phyloP scores from a whole-genome alignment of 35 echinoderm and acorn worm genomes.

The Ptychodera flava region DNA sequence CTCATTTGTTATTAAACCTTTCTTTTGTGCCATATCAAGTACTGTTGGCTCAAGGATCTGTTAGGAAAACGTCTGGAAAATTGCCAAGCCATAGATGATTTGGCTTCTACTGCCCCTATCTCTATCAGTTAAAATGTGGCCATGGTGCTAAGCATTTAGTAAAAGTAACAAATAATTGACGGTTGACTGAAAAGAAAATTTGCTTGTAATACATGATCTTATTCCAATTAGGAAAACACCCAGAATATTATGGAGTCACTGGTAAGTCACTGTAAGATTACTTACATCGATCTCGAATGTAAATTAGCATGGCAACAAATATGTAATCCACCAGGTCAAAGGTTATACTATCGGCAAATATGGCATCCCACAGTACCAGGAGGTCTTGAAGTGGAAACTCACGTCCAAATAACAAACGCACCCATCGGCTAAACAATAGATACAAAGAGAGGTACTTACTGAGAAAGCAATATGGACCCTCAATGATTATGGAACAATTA shows the following conservation, averaged over 20 bases:
- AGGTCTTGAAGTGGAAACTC: constrained; percentile 93
- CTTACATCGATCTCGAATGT: constrained; percentile 95
- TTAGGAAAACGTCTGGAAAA: no score
- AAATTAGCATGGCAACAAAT: constrained; percentile 81
- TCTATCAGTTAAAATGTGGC: no score
- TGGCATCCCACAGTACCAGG: constrained; percentile 87
- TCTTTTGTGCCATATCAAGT: no score
- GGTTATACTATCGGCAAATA: constrained; percentile 75
- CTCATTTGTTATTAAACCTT: no score
- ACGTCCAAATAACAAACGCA: constrained; percentile 74
- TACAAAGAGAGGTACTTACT: no score
- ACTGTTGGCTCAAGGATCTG: no score
- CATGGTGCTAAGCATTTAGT: not conserved
- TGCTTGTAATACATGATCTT: not conserved
- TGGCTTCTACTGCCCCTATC: no score
- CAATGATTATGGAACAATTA: no score
- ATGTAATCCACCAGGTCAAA: constrained; percentile 87
- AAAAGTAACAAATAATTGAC: not conserved
- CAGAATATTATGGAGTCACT: not conserved
- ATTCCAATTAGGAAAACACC: not conserved
- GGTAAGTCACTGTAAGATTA: constrained; percentile 11
- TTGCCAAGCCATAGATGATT: no score
- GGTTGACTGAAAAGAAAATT: not conserved
- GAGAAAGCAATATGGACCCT: no score
- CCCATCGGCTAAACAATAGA: constrained; percentile 65